Percentiles rank a stretch among this genome's conserved stretches.
Evolutionary conservation across 2,113 vertebrate species (phyloP).

Genomic region (Labrus mixtus): DNA sequence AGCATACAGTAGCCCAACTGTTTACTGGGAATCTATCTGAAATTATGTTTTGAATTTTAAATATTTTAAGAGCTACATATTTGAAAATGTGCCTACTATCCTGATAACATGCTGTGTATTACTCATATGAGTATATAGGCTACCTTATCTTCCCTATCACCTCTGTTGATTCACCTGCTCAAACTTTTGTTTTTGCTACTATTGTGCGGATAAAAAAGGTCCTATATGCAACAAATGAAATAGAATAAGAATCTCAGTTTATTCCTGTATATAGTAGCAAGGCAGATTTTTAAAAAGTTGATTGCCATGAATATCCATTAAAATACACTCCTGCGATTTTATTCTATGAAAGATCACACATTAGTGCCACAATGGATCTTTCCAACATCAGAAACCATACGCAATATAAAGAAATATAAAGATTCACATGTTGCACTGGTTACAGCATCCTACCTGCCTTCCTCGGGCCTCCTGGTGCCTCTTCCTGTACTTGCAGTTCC

Average conservation of each 20-base stretch:
- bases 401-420: not conserved
- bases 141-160: not conserved
- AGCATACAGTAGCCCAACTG: not conserved
- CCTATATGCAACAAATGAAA: not conserved
- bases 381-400: not conserved
- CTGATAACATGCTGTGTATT: not conserved
- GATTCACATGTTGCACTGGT: slow-evolving; percentile 51
- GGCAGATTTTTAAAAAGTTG: slow-evolving; percentile 38
- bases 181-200: slow-evolving; percentile 30
- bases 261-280: slow-evolving; percentile 8
- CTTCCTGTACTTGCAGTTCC: slow-evolving; percentile 58
- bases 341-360: not conserved
- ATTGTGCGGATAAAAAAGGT: not conserved
- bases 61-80: not conserved
- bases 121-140: slow-evolving; percentile 11
- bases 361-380: not conserved
- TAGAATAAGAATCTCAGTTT: not conserved
- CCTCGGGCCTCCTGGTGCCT: slow-evolving; percentile 62
- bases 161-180: not conserved
- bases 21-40: not conserved
- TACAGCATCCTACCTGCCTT: slow-evolving; percentile 73
- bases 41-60: not conserved
- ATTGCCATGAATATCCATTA: slow-evolving; percentile 9
- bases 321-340: slow-evolving; percentile 3
- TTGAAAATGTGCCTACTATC: not conserved